Base-by-base conservation (phyloP, 2,888 invertebrate genomes). In the Carabus problematicus region DNA sequence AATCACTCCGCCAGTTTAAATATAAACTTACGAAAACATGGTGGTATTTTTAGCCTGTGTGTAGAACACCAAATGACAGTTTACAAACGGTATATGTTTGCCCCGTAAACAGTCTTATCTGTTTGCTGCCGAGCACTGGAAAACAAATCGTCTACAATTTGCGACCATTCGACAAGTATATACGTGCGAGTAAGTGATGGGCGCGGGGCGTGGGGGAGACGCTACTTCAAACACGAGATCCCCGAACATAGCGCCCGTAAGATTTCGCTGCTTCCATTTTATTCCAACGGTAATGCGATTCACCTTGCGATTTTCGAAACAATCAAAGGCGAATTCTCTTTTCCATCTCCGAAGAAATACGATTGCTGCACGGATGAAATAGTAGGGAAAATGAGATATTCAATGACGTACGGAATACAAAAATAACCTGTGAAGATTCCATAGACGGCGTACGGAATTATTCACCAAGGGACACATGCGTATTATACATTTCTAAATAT, bases 71-170 rank as follows among this genome's bases (percentile, higher is more conserved):
- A 52, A 18, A 12, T 52, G 18, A 16, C 18, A 52, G 16, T 16
- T 18, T 18, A 3, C 16, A 14, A 14, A 19, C 52, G 52, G 16
- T 16, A n/a, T n/a, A 56, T 40, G 56, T 12, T 56, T 56, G 18
- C 11, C n/a, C 56, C 56, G 56, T 56, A 56, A 56, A 56, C 56
- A 56, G 56, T 40, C 56, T 56, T 56, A 56, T 56, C 56, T 56
- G 9, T 56, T 40, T 6, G 11, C 11, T 29, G 14, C 18, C 64
- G 45, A 19, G 45, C 42, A 55, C 55, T 56, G 42, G 12, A 40
- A 64, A 64, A 64, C 58, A 64, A 55, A 52, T 62, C 45, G 56
- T 47, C 39, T 43, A 39, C 64, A 64, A 64, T 64, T 63, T 64
- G 40, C 56, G 56, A 39, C 56, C 56, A 14, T 56, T 56, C 29